phyloP scores from a whole-genome alignment of 2,797 vertebrate species.

The Cuniculus paca region DNA sequence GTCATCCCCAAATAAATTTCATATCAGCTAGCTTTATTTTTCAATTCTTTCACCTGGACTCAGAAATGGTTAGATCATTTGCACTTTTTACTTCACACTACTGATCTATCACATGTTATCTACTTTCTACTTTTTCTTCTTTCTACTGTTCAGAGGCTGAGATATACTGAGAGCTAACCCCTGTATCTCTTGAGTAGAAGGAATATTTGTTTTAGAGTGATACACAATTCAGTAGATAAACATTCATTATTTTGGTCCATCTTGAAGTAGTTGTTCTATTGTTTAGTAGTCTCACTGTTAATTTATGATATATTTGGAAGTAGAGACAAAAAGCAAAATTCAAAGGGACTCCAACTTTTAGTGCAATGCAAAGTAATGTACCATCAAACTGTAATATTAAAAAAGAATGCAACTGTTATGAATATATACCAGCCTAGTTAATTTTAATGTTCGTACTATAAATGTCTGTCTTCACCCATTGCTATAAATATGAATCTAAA shows the following conservation, averaged over 20 bases:
- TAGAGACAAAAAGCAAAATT: constrained; percentile 49
- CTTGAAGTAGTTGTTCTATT: constrained; percentile 53
- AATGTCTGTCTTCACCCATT: constrained; percentile 65
- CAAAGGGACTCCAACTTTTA: constrained; percentile 32
- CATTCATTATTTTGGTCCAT: not conserved
- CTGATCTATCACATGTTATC: not conserved
- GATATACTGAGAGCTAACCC: not conserved
- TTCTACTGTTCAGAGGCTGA: not conserved
- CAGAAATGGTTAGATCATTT: not conserved
- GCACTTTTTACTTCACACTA: not conserved
- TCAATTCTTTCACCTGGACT: not conserved
- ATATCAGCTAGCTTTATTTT: not conserved
- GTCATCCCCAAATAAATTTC: not conserved
- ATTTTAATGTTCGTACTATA: constrained; percentile 69
- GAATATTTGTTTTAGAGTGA: constrained; percentile 12
- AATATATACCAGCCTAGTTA: constrained; percentile 54
- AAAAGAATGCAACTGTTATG: not conserved
- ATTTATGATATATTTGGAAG: constrained; percentile 45
- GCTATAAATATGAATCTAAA: constrained; percentile 71
- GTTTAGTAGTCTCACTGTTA: constrained; percentile 57
- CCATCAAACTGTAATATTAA: constrained; percentile 58
- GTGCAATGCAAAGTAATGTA: constrained; percentile 59
- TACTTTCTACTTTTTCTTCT: not conserved
- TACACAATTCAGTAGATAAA: not conserved
- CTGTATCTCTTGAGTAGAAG: not conserved